These are phyloP conservation scores for Jaculus jaculus DNA, from an alignment of 2,113 vertebrate species.

Conservation along the genomic window DNA sequence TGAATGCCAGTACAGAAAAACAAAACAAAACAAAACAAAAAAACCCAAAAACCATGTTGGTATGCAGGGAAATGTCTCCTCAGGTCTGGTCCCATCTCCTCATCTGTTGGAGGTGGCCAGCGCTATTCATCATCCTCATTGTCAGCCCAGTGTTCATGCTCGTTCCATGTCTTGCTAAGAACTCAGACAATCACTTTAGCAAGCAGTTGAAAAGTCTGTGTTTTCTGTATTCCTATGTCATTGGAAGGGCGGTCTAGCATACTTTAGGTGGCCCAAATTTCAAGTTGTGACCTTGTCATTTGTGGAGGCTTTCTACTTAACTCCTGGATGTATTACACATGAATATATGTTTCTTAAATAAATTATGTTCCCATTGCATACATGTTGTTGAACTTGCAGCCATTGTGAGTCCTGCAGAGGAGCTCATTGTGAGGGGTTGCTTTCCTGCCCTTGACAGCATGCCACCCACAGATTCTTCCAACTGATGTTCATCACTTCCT, in stretches of 20 bases:
- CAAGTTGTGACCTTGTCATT: background rate
- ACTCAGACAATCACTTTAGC: background rate
- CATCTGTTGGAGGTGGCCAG: background rate
- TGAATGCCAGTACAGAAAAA: background rate
- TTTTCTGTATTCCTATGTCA: background rate
- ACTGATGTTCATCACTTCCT: background rate
- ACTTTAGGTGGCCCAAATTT: too few species aligned
- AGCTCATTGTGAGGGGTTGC: background rate
- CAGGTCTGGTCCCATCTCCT: background rate
- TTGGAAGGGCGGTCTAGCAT: background rate
- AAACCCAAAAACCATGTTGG: background rate
- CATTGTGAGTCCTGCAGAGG: background rate
- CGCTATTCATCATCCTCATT: background rate
- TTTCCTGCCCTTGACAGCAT: background rate
- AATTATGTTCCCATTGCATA: accelerated
- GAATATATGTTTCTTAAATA: too few species aligned
- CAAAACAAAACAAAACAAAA: too few species aligned
- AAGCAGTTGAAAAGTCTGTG: background rate
- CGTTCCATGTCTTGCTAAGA: background rate
- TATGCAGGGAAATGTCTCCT: conserved; percentile 22
- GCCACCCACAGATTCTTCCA: accelerated
- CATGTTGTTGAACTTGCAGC: accelerated
- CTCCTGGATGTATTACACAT: too few species aligned
- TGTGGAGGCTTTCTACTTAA: background rate
- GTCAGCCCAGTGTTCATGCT: background rate